Evolutionary conservation across 2,113 vertebrate species (phyloP).

Genomic region (Ailurus styani): DNA sequence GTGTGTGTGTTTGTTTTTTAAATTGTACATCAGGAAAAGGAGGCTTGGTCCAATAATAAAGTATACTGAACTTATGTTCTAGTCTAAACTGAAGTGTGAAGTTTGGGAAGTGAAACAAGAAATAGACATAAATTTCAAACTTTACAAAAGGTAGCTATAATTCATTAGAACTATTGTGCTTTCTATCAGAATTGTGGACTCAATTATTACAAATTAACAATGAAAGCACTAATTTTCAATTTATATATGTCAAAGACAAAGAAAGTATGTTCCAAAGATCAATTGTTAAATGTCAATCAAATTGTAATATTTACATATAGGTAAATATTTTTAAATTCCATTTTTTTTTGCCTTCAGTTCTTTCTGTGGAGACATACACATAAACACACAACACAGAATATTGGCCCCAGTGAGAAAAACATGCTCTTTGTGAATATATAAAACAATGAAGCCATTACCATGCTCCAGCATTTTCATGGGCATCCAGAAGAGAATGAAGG

Average conservation of each 20-base stretch:
- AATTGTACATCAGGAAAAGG: not conserved
- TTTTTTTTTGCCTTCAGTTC: not conserved
- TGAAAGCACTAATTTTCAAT: not conserved
- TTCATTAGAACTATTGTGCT: not conserved
- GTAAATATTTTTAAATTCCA: not conserved
- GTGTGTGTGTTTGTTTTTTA: no score
- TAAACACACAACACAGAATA: not conserved
- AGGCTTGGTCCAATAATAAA: not conserved
- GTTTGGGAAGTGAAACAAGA: not conserved
- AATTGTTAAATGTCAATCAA: not conserved
- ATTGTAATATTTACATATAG: not conserved
- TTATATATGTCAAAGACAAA: not conserved
- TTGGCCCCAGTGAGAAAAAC: not conserved
- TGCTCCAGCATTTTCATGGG: conserved; percentile 94
- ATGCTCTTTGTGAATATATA: conserved; percentile 39
- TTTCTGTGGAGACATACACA: not conserved
- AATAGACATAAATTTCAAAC: not conserved
- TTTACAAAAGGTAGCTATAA: not conserved
- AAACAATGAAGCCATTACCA: conserved; percentile 84
- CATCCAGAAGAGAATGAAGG: conserved; percentile 97
- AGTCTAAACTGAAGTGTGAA: not conserved
- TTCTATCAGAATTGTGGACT: not conserved
- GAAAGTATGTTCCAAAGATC: not conserved
- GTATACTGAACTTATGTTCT: not conserved
- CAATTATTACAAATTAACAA: not conserved